Conservation (phyloP, 2,113 vertebrate genomes). For the Phaetusa simplex region DNA sequence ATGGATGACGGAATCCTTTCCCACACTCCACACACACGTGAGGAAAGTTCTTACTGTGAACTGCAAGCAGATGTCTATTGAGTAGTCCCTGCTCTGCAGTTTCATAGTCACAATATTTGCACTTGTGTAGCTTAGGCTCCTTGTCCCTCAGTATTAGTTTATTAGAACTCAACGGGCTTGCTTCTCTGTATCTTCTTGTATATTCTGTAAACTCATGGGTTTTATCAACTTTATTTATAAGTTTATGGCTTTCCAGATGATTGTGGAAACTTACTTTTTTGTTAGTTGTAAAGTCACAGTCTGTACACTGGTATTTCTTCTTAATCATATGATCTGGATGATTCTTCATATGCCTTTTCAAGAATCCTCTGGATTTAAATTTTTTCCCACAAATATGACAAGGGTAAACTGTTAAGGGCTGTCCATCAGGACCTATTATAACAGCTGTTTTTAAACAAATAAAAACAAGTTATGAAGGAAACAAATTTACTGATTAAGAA, state of each 20-base stretch:
- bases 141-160: slow-evolving; percentile 96
- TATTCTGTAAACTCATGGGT: slow-evolving; percentile 91
- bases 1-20: slow-evolving; percentile 97
- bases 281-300: slow-evolving; percentile 99
- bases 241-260: slow-evolving; percentile 98
- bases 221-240: slow-evolving; percentile 89
- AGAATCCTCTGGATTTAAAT: slow-evolving; percentile 97
- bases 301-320: slow-evolving; percentile 99
- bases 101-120: slow-evolving; percentile 99
- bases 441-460: slow-evolving; percentile 85
- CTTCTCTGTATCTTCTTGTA: slow-evolving; percentile 91
- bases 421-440: slow-evolving; percentile 97
- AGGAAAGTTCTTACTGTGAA: slow-evolving; percentile 97
- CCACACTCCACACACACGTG: slow-evolving; percentile 98
- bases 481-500: slow-evolving; percentile 11
- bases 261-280: slow-evolving; percentile 99
- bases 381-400: slow-evolving; percentile 99
- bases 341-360: slow-evolving; percentile 99
- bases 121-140: slow-evolving; percentile 94
- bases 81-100: slow-evolving; percentile 96
- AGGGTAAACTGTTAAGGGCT: slow-evolving; percentile 97
- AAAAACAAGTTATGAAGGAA: slow-evolving; percentile 61
- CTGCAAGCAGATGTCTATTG: slow-evolving; percentile 93
- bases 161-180: slow-evolving; percentile 93
- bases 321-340: slow-evolving; percentile 97